Percentiles rank a stretch among this genome's conserved stretches.
phyloP scores from a whole-genome alignment of 1,140 invertebrate genomes.

The Pachyrhynchus sulphureomaculatus region DNA sequence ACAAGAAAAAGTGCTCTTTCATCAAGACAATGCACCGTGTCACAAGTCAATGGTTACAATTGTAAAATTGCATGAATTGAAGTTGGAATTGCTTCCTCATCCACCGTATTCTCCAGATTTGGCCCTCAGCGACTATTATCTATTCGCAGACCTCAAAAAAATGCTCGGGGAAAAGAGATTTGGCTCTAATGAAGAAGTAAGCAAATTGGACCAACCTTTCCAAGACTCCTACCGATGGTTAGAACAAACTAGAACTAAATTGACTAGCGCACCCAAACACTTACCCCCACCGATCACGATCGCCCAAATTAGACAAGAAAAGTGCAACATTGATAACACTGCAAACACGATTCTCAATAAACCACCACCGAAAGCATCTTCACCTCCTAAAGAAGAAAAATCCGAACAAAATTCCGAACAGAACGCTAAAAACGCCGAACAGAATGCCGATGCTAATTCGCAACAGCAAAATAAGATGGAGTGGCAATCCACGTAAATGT shows the following conservation, averaged over 20 bases:
- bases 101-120: too few species aligned
- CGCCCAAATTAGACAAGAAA: slow-evolving; percentile 73
- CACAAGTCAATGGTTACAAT: too few species aligned
- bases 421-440: slow-evolving; percentile 18
- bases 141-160: too few species aligned
- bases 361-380: slow-evolving; percentile 75
- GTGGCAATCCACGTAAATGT: slow-evolving; percentile 34
- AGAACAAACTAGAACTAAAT: slow-evolving; percentile 65
- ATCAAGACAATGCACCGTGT: too few species aligned
- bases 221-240: slow-evolving; percentile 69
- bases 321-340: slow-evolving; percentile 66
- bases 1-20: too few species aligned
- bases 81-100: too few species aligned
- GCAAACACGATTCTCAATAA: slow-evolving; percentile 79
- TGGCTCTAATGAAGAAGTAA: too few species aligned
- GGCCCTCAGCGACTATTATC: too few species aligned
- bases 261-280: slow-evolving; percentile 62
- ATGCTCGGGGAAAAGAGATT: too few species aligned
- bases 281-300: slow-evolving; percentile 71
- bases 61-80: too few species aligned
- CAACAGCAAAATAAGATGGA: slow-evolving; percentile 44
- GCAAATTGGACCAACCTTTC: slow-evolving; percentile 64
- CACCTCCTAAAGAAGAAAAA: slow-evolving; percentile 51
- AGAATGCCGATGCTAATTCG: slow-evolving; percentile 20
- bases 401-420: slow-evolving; percentile 27